Evolutionary conservation across 2,113 vertebrate genomes (phyloP).

Genomic region (Nansenia antarctica): DNA sequence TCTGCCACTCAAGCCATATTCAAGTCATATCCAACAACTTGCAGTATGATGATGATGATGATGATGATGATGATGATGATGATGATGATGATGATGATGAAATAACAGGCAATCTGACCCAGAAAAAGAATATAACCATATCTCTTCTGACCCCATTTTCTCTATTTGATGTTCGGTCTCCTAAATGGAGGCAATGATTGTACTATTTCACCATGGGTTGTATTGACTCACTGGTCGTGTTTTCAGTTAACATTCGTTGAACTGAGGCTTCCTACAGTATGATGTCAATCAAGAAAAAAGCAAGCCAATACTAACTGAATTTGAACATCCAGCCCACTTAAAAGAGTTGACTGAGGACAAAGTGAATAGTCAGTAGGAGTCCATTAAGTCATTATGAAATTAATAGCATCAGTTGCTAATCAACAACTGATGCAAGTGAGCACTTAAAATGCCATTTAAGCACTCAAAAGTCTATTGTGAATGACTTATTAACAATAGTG

Average conservation of each 20-base stretch:
- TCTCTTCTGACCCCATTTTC: conserved; percentile 35
- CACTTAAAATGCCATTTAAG: not conserved
- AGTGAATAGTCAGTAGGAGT: not conserved
- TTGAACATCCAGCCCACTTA: no score
- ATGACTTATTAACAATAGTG: no score
- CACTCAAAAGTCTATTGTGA: no score
- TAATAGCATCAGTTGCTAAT: not conserved
- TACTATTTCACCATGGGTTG: not conserved
- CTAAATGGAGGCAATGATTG: not conserved
- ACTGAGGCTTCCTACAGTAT: no score
- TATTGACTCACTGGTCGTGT: no score
- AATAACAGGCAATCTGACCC: conserved; percentile 53
- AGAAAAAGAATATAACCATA: conserved; percentile 31
- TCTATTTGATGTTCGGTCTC: conserved; percentile 1
- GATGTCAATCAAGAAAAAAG: no score
- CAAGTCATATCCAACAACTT: conserved; percentile 6
- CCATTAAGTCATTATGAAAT: not conserved
- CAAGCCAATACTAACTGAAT: no score
- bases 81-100: conserved; percentile 48
- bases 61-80: conserved; percentile 64
- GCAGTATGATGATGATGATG: not conserved
- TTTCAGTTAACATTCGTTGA: no score
- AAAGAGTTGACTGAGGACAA: no score
- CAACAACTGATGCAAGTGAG: not conserved
- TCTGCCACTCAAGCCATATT: conserved; percentile 47